Evolutionary conservation across 2,888 invertebrate species (phyloP), one percentile per base, ranked within the genome.

Genomic region (Harpalus rufipes): DNA sequence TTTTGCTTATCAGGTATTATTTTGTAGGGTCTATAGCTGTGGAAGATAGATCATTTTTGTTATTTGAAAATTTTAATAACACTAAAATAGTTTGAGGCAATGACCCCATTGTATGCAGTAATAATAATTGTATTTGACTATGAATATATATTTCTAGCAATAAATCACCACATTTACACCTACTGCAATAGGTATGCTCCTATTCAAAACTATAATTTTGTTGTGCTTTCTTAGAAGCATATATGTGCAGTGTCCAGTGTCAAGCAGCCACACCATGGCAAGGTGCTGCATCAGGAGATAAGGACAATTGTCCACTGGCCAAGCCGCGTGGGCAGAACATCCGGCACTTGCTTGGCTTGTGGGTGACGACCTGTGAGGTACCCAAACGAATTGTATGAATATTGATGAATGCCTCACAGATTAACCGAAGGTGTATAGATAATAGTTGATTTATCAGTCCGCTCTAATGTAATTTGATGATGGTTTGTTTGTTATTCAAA

Each of bases 271-370:
- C 32, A 32, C 32, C 61, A 6, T 7, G 56, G 74, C 58, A 82
- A 82, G 65, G 72, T 82, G 82, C 82, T 81, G 68, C 81, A 81
- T 81, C 81, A 81, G 74, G 39, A 82, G 82, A 82, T 82, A 82
- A 82, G 58, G 82, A 82, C 82, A 82, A 74, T 82, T 81, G 81
- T 81, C 65, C 14, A 10, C 63, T 32, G 3, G 65, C 65, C 25
- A 63, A 18, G 82, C 39, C 59, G 82, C 82, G 82, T 82, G 82
- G 82, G 82, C 59, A 14, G 25, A 68, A 82, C 82, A 82, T 82
- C 82, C 82, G 82, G 82, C 21, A 16, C 72, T 41, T 41, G 14
- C 72, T 41, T 14, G 21, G 5, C 68, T 32, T 39, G 39, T 32
- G 68, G 68, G 68, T 68, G 76, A 76, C 56, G 76, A 76, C 76